phyloP scores from a whole-genome alignment of 2,113 vertebrate species.

The Toxostoma redivivum region DNA sequence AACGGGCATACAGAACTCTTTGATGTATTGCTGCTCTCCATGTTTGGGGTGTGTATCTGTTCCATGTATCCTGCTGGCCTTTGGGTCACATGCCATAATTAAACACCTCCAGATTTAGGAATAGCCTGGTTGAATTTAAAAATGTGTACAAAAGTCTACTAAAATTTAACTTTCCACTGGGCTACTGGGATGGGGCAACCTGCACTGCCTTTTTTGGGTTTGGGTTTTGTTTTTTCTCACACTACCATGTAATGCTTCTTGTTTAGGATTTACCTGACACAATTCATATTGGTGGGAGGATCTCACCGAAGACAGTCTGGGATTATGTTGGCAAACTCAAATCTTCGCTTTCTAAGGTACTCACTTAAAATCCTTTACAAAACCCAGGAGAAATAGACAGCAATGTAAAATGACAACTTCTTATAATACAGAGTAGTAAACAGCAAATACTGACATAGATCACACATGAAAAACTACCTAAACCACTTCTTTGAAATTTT shows the following conservation, averaged over 20 bases:
- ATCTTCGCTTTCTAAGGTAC: constrained; percentile 92
- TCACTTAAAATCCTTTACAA: constrained; percentile 1
- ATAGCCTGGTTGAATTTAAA: background rate
- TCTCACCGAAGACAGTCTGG: constrained; percentile 94
- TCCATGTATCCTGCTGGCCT: background rate
- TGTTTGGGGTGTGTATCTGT: background rate
- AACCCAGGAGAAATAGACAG: background rate
- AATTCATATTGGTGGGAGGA: constrained; percentile 93
- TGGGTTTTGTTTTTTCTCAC: background rate
- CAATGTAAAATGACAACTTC: background rate
- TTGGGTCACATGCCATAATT: background rate
- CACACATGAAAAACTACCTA: background rate
- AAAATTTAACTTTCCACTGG: background rate
- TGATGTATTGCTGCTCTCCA: background rate
- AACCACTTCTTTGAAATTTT: background rate
- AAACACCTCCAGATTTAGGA: background rate
- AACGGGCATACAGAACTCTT: background rate
- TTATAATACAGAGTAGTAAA: background rate
- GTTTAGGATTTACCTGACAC: constrained; percentile 94
- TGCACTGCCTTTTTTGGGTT: background rate
- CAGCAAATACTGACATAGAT: background rate
- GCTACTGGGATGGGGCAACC: background rate
- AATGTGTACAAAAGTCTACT: background rate
- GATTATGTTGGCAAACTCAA: constrained; percentile 95
- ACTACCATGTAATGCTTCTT: constrained; percentile 17